Evolutionary conservation across 1,140 invertebrate species (phyloP).

Genomic region (Macrosteles quadrilineatus): DNA sequence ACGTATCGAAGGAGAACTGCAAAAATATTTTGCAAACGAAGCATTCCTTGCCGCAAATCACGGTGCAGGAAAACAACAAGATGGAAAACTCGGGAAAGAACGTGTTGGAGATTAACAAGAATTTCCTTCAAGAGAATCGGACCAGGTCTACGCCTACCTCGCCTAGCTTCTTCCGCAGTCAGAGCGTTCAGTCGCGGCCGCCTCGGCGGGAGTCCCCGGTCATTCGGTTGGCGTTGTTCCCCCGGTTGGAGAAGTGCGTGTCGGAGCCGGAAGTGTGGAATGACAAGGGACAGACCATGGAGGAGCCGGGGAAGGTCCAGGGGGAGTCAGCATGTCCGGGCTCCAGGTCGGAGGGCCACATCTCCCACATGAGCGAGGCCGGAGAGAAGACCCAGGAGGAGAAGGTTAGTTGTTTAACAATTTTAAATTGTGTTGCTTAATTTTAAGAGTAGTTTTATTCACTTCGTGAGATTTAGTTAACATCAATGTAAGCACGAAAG

Average conservation of each 20-base stretch:
- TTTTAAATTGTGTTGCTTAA: too few relatives aligned
- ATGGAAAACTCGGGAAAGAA: too few relatives aligned
- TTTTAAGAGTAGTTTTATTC: too few relatives aligned
- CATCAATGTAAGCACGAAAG: too few relatives aligned
- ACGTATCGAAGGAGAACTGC: background rate
- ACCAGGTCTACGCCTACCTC: slow-evolving; percentile 17
- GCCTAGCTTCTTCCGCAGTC: slow-evolving; percentile 6
- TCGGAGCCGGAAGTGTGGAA: slow-evolving; percentile 26
- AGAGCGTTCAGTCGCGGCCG: background rate
- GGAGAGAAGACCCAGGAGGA: background rate
- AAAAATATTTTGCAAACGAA: background rate
- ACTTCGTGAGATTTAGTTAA: too few relatives aligned
- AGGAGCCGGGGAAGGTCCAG: background rate
- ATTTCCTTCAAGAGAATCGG: slow-evolving; percentile 2
- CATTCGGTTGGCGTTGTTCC: slow-evolving; percentile 13
- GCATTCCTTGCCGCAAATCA: background rate
- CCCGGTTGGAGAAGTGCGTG: slow-evolving; percentile 12
- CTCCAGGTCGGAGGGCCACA: slow-evolving; percentile 15
- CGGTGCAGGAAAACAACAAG: background rate
- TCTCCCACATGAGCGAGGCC: background rate
- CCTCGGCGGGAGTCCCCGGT: background rate
- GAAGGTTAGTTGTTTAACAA: too few relatives aligned
- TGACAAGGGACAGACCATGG: background rate
- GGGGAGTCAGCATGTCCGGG: background rate
- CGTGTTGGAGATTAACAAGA: too few relatives aligned